phyloP scores from a whole-genome alignment of 1,140 invertebrate species.

The Drosophila virilis region DNA sequence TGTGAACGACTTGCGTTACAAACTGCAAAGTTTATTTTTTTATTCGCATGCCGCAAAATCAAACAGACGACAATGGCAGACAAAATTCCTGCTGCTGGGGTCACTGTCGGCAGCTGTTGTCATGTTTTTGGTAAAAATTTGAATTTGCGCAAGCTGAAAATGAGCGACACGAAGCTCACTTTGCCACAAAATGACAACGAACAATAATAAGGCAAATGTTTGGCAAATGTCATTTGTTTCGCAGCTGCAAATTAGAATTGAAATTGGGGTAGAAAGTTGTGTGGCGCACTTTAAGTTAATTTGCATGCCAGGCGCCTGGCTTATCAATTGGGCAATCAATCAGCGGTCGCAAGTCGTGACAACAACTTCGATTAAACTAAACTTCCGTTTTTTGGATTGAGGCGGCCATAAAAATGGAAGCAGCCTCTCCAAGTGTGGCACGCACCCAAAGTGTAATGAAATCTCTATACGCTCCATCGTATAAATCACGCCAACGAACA shows the following conservation, averaged over 20 bases:
- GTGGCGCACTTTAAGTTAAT: constrained; percentile 13
- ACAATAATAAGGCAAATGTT: constrained; percentile 61
- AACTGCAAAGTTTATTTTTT: constrained; percentile 44
- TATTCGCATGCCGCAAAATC: constrained; percentile 28
- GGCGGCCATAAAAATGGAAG: constrained; percentile 50
- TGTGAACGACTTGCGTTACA: constrained; percentile 43
- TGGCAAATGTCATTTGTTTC: constrained; percentile 60
- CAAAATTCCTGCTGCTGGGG: constrained; percentile 10
- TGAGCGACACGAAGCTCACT: constrained; percentile 36
- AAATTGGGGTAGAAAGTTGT: constrained; percentile 13
- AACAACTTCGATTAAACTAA: constrained; percentile 80
- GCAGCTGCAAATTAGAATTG: constrained; percentile 65
- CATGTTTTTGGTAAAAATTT: constrained; percentile 61
- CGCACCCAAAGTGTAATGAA: constrained; percentile 62
- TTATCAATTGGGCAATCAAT: constrained; percentile 75
- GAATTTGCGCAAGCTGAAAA: constrained; percentile 52
- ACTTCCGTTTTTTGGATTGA: constrained; percentile 56
- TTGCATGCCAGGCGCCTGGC: constrained; percentile 55
- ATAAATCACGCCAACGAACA: constrained; percentile 71
- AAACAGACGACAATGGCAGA: constrained; percentile 35
- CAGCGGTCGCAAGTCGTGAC: constrained; percentile 66
- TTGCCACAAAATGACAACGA: constrained; percentile 33
- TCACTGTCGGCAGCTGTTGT: constrained; percentile 54
- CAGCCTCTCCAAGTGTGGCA: constrained; percentile 32
- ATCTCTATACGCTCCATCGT: constrained; percentile 59